Percentiles rank a stretch among this genome's conserved stretches.
Conservation (phyloP, 2,797 vertebrate species). For the Hypotaenidia philippensis region DNA sequence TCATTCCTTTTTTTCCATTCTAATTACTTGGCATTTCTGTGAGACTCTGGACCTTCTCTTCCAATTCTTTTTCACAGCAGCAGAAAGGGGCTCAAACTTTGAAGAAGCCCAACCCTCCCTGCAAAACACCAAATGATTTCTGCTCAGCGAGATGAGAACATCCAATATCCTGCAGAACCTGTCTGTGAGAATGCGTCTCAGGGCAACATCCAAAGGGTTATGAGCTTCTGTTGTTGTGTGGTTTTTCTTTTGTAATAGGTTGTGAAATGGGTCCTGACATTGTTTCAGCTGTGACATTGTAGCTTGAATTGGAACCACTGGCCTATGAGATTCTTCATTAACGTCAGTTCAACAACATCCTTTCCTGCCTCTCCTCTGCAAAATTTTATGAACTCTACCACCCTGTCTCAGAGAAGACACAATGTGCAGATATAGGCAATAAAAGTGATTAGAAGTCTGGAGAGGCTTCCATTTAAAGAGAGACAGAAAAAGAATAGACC, state of each 20-base stretch:
- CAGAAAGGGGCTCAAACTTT: background rate
- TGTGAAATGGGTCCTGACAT: constrained; percentile 56
- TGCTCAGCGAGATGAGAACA: constrained; percentile 42
- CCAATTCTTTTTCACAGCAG: constrained; percentile 6
- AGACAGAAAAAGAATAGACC: background rate
- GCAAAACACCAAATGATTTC: background rate
- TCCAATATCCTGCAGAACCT: constrained; percentile 40
- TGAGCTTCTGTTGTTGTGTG: constrained; percentile 27
- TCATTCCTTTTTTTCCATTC: background rate
- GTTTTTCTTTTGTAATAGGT: constrained; percentile 34
- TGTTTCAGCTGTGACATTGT: constrained; percentile 43
- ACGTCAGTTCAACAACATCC: background rate
- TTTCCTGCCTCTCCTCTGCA: constrained; percentile 3
- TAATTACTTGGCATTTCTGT: background rate
- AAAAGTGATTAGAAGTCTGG: constrained; percentile 3
- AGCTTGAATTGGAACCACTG: constrained; percentile 27
- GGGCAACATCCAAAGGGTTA: constrained; percentile 15
- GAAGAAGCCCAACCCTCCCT: background rate
- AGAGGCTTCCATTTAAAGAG: background rate
- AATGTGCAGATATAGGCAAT: background rate
- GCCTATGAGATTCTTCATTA: constrained; percentile 53
- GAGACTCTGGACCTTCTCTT: background rate
- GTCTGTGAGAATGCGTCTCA: constrained; percentile 22
- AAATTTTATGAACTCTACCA: background rate
- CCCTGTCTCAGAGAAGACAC: background rate